Evolutionary conservation across 2,888 invertebrate species (phyloP).

Genomic region (Cremastinae sp.): DNA sequence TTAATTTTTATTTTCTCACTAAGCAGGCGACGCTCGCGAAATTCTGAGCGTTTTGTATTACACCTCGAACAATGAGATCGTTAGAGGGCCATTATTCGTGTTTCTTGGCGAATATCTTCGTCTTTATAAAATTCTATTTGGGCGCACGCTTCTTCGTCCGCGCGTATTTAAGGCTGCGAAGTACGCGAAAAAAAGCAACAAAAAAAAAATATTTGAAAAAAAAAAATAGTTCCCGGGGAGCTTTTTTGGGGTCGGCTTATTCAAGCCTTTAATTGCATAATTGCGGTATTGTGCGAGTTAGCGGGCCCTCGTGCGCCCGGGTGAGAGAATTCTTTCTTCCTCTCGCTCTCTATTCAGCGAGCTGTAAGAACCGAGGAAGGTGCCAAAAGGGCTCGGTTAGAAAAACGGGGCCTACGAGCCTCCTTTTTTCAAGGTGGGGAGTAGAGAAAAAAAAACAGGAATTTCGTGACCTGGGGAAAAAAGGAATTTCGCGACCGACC

Average conservation of each 20-base stretch:
- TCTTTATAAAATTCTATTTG: conserved; percentile 63
- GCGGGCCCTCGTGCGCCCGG: conserved; percentile 40
- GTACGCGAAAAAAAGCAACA: not conserved
- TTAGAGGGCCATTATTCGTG: conserved; percentile 65
- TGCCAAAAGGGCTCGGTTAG: conserved; percentile 48
- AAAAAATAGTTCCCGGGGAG: conserved; percentile 35
- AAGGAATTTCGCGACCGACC: no score
- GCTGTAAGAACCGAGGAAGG: conserved; percentile 34
- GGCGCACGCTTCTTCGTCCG: conserved; percentile 43
- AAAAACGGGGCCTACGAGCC: no score
- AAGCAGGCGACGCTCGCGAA: conserved; percentile 11
- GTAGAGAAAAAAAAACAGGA: not conserved
- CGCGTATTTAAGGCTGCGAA: conserved; percentile 6
- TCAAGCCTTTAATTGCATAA: conserved; percentile 75
- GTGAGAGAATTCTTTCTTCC: conserved; percentile 43
- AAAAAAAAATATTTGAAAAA: conserved; percentile 18
- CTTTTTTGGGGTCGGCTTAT: conserved; percentile 60
- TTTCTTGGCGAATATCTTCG: conserved; percentile 22
- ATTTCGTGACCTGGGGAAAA: no score
- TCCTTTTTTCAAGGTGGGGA: no score
- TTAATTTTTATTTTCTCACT: conserved; percentile 44
- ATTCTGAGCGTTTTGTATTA: conserved; percentile 73
- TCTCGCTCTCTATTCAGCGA: conserved; percentile 18
- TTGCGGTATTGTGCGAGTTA: conserved; percentile 72
- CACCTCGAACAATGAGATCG: conserved; percentile 75